Conservation (phyloP, 2,888 invertebrate species). For the Leptodirus hochenwartii region DNA sequence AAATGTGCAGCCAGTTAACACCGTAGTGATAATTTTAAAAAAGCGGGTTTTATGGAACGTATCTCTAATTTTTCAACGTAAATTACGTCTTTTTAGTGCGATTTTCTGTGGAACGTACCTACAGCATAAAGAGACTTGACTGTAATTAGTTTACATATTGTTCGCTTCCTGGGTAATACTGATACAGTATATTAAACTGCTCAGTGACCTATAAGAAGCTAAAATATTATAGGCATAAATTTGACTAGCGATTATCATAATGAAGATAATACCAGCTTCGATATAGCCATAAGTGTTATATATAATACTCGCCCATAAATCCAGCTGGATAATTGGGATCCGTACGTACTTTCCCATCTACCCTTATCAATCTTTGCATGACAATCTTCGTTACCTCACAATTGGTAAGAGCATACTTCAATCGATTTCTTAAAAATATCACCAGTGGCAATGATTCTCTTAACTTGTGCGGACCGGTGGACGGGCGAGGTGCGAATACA, state of each 20-base stretch:
- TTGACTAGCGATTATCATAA: constrained; percentile 12
- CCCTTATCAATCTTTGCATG: constrained; percentile 94
- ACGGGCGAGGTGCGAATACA: constrained; percentile 93
- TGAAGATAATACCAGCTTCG: constrained; percentile 11
- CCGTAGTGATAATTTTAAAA: no score
- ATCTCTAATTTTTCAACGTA: no score
- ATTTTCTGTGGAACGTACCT: no score
- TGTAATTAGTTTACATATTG: no score
- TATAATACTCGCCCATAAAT: constrained; percentile 76
- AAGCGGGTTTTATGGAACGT: no score
- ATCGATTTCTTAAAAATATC: constrained; percentile 89
- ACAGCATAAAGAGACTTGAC: no score
- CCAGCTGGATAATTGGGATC: constrained; percentile 96
- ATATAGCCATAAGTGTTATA: constrained; percentile 10
- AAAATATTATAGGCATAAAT: constrained; percentile 10
- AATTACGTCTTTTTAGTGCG: no score
- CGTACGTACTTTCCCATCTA: constrained; percentile 95
- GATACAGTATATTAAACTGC: no score
- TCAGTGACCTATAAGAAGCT: no score
- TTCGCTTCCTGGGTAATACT: no score
- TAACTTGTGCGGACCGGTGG: constrained; percentile 94
- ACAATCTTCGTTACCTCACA: constrained; percentile 95
- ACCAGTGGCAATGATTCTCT: constrained; percentile 93
- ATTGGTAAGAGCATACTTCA: constrained; percentile 95
- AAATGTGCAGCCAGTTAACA: no score